These are phyloP conservation scores for Therioaphis trifolii DNA, from an alignment of 2,888 invertebrate genomes.

Conservation along the genomic window DNA sequence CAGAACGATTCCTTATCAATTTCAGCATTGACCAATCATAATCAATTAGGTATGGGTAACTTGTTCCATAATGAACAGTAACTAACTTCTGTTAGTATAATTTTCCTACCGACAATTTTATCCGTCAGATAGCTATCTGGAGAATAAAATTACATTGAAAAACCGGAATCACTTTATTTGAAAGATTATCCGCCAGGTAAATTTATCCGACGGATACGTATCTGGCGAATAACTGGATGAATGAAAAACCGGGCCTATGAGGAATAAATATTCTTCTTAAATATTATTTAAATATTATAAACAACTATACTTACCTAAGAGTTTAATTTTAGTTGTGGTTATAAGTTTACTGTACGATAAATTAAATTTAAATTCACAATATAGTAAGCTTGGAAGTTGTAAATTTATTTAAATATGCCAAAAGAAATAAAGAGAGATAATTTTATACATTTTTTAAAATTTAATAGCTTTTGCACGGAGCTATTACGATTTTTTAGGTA, in stretches of 20 bases:
- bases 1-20: too few species aligned
- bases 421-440: constrained; percentile 38
- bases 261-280: not conserved
- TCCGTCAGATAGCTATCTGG: too few species aligned
- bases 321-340: not conserved
- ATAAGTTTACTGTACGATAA: not conserved
- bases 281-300: not conserved
- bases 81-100: too few species aligned
- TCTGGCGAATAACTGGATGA: too few species aligned
- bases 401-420: constrained; percentile 39
- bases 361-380: not conserved
- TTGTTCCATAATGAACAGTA: not conserved
- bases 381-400: not conserved
- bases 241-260: too few species aligned
- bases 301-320: not conserved
- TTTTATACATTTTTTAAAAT: constrained; percentile 22
- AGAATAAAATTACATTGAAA: too few species aligned
- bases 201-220: too few species aligned
- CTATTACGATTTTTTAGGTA: constrained; percentile 16
- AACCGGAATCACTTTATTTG: too few species aligned
- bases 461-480: constrained; percentile 4
- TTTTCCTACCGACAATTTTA: too few species aligned
- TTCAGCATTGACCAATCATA: too few species aligned
- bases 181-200: too few species aligned
- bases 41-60: too few species aligned